phyloP scores from a whole-genome alignment of 2,797 vertebrate genomes.

The Sciurus carolinensis region DNA sequence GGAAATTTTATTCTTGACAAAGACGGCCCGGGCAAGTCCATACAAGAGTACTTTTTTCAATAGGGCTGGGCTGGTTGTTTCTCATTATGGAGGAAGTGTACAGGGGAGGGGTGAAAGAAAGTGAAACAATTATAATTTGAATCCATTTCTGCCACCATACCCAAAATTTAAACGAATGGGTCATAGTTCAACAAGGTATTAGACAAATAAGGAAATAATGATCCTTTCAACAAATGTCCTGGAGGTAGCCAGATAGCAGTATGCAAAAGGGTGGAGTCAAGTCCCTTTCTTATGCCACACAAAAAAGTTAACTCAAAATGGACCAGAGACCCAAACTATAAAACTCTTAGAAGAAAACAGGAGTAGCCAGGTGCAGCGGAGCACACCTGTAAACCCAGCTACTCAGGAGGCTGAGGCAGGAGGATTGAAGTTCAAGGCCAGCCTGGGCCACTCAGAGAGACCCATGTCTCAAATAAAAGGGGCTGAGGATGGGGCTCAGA shows the following conservation, averaged over 20 bases:
- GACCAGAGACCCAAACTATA: background rate
- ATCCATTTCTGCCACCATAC: background rate
- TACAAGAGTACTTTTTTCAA: background rate
- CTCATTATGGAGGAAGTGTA: background rate
- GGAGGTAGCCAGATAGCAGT: background rate
- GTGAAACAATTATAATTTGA: background rate
- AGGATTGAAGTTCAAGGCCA: background rate
- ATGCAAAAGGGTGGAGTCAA: background rate
- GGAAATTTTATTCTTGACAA: background rate
- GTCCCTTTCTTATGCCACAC: background rate
- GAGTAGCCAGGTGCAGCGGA: background rate
- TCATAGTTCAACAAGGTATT: background rate
- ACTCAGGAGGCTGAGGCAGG: background rate
- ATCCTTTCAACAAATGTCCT: background rate
- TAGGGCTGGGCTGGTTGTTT: background rate
- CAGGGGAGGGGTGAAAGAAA: background rate
- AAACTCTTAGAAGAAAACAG: background rate
- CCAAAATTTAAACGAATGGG: slow-evolving; percentile 14
- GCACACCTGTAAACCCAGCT: background rate
- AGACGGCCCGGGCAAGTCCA: background rate
- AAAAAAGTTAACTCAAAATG: background rate
- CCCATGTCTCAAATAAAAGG: background rate
- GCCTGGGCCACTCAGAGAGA: background rate
- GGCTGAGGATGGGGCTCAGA: background rate
- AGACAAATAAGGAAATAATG: background rate